phyloP scores from a whole-genome alignment of 2,797 vertebrate species.

The Mormyrus hasselquistii region DNA sequence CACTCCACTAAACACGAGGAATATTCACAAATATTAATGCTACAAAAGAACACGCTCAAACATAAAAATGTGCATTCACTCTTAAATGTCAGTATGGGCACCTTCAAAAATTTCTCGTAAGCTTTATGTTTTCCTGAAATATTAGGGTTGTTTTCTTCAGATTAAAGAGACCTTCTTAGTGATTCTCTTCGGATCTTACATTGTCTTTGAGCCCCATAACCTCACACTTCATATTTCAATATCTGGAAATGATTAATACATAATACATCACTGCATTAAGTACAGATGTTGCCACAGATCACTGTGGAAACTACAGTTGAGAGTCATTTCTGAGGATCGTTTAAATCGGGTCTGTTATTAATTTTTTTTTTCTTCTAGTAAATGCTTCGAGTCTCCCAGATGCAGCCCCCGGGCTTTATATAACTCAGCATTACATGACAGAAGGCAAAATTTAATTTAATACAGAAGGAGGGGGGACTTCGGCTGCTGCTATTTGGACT shows the following conservation, averaged over 20 bases:
- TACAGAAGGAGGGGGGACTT: background rate
- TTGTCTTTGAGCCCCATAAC: conserved; percentile 21
- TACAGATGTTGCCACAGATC: conserved; percentile 53
- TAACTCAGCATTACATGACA: conserved; percentile 56
- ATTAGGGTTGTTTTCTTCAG: background rate
- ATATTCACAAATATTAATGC: background rate
- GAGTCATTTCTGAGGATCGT: conserved; percentile 53
- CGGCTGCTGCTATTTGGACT: background rate
- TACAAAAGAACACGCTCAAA: background rate
- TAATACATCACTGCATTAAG: conserved; percentile 40
- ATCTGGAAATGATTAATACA: conserved; percentile 30
- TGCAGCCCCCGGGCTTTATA: conserved; percentile 34
- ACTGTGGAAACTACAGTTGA: conserved; percentile 43
- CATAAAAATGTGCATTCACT: background rate
- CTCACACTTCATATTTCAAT: conserved; percentile 29
- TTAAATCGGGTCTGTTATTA: conserved; percentile 62
- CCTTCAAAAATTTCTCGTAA: background rate
- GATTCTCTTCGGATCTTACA: background rate
- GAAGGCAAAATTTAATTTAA: background rate
- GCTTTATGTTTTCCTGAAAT: background rate
- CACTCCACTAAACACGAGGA: background rate
- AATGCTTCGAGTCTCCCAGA: conserved; percentile 57
- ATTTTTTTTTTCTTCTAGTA: conserved; percentile 63
- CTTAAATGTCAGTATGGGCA: background rate
- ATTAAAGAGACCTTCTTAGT: background rate